phyloP scores from a whole-genome alignment of 2,113 vertebrate species.

The Pseudopipra pipra region DNA sequence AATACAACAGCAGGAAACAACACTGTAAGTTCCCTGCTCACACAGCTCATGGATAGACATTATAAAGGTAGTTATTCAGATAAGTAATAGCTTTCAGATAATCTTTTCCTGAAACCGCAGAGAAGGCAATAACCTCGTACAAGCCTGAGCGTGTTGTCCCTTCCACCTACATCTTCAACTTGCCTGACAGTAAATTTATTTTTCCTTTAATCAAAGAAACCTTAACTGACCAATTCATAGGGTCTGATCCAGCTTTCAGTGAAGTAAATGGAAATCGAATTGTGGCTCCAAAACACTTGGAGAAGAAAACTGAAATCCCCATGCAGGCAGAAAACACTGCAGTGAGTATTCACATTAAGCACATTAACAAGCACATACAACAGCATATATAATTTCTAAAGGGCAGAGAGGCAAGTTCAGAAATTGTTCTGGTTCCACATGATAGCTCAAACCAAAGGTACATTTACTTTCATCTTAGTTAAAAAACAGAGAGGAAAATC shows the following conservation, averaged over 20 bases:
- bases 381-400: background rate
- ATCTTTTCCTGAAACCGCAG: background rate
- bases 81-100: constrained; percentile 26
- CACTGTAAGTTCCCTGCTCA: background rate
- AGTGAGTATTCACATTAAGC: background rate
- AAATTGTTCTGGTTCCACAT: background rate
- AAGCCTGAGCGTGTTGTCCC: background rate
- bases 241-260: background rate
- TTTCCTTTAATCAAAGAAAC: background rate
- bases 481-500: constrained; percentile 50
- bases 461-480: constrained; percentile 55
- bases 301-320: background rate
- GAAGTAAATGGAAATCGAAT: background rate
- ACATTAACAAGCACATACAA: background rate
- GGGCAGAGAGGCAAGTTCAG: background rate
- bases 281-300: background rate
- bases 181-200: background rate
- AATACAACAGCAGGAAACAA: background rate
- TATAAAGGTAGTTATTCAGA: background rate
- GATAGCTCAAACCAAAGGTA: background rate
- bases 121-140: background rate
- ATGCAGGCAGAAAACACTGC: background rate
- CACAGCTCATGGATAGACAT: background rate
- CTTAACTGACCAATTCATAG: background rate
- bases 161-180: background rate